Evolutionary conservation across 1,140 invertebrate species (phyloP), one percentile per base, ranked within the genome.

Genomic region (Hesperophylax magnus): DNA sequence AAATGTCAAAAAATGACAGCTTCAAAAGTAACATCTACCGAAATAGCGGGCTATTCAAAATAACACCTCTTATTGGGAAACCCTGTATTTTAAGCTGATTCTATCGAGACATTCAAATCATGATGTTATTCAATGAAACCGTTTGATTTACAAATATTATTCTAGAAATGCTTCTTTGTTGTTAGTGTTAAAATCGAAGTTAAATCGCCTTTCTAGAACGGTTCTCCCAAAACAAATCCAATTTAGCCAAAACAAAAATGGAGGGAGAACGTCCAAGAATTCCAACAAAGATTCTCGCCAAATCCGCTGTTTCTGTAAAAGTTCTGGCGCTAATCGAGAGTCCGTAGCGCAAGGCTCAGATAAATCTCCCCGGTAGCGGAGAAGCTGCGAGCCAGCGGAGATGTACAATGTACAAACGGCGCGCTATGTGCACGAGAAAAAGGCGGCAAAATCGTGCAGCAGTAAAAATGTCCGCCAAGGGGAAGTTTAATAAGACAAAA

Each of bases 381-480:
- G 56, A 1, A 47, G 39, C 39, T 1, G 39, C 9, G 9, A 47
- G 39, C 39, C 3, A 14, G 39, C 0, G 39, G 34, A 9, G 34
- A 39, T 6, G 7, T 39, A 9, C 7, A 31, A n/a, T 7, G 2
- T 7, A 9, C 9, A 39, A 6, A 39, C 34, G 34, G 9, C 9
- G 34, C 34, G 34, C 34, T 39, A 9, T 39, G 34, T 63, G 9
- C 22, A 27, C 2, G 22, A 3, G 60, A 27, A 31, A 65, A 65
- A 24, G 56, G 67, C 67, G 67, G 20, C 18, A 71, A 53, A 47
- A 20, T 71, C 67, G 67, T 47, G 67, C 31, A 8, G 34, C 22
- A 20, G 20, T 71, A 71, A 71, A 71, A 20, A 53, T 71, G 67
- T 52, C 67, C n/a, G 67, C 67, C 67, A 24, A 20, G 27, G 24